Percentiles rank a stretch among this genome's conserved stretches.
Evolutionary conservation across 1,140 invertebrate species (phyloP).

Genomic region (Campoletis sonorensis): DNA sequence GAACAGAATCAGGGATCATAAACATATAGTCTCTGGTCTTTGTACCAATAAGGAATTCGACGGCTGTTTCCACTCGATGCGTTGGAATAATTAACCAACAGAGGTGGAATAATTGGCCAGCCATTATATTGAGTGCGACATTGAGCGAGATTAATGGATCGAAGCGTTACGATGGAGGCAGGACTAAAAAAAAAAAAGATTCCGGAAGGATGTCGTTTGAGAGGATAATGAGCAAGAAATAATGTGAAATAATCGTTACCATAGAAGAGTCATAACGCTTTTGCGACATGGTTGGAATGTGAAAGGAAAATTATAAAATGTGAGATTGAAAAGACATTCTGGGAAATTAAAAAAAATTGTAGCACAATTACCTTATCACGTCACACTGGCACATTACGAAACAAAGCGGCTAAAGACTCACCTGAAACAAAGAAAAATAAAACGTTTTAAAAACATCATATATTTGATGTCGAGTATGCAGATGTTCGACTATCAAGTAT

Average conservation of each 20-base stretch:
- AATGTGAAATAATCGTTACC: constrained; percentile 58
- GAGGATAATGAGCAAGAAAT: not conserved
- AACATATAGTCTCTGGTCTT: not conserved
- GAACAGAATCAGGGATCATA: not conserved
- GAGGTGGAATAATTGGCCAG: constrained; percentile 61
- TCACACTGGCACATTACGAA: not conserved
- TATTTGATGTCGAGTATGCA: not conserved
- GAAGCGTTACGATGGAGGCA: constrained; percentile 57
- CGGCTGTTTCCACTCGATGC: constrained; percentile 31
- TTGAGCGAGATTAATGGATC: constrained; percentile 61
- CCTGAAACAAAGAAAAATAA: constrained; percentile 35
- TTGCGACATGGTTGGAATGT: not conserved
- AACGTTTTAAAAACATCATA: not conserved
- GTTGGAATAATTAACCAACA: constrained; percentile 59
- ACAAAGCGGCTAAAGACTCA: not conserved
- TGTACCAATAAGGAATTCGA: constrained; percentile 18
- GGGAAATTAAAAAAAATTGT: not conserved
- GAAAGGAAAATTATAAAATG: not conserved
- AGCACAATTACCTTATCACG: not conserved
- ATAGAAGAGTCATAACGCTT: constrained; percentile 57
- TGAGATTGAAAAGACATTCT: constrained; percentile 30
- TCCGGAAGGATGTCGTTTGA: not conserved
- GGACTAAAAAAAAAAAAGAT: not conserved
- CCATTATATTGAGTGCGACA: constrained; percentile 58
- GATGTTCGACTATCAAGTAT: not conserved